These are phyloP conservation scores for Pseudobourletiella spinata DNA, from an alignment of 1,140 invertebrate genomes.

Conservation along the genomic window DNA sequence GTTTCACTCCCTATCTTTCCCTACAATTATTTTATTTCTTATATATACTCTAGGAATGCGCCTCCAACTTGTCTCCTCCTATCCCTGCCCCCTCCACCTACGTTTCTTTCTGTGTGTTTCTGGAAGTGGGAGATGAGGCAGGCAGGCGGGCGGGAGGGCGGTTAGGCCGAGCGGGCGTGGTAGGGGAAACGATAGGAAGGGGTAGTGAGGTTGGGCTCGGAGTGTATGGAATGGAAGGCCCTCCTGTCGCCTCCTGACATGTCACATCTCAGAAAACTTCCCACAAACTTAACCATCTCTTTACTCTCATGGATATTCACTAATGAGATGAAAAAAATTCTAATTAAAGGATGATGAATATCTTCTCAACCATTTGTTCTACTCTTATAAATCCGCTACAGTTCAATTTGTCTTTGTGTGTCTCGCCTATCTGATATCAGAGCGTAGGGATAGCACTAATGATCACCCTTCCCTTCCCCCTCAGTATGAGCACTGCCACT, in stretches of 20 bases:
- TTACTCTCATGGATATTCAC: conserved; percentile 26
- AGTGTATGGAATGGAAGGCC: no score
- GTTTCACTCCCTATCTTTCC: background rate
- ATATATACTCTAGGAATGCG: background rate
- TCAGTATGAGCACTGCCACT: no score
- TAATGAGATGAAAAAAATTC: conserved; percentile 35
- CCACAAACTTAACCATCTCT: conserved; percentile 25
- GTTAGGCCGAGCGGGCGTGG: no score
- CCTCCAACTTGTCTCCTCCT: background rate
- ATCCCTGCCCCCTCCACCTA: background rate
- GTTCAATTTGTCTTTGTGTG: conserved; percentile 34
- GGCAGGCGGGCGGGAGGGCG: no score
- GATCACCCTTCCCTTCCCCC: conserved; percentile 13
- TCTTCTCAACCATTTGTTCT: conserved; percentile 31
- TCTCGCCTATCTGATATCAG: conserved; percentile 24
- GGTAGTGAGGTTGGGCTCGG: no score
- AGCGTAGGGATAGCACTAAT: conserved; percentile 17
- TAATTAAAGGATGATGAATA: conserved; percentile 37
- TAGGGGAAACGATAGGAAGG: no score
- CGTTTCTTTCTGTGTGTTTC: background rate
- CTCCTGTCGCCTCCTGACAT: conserved; percentile 2
- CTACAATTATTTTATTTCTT: background rate
- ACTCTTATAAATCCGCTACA: conserved; percentile 27
- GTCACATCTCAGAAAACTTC: conserved; percentile 23
- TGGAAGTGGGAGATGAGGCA: background rate